These are phyloP conservation scores for Hermetia illucens DNA, from an alignment of 1,140 invertebrate genomes.

Conservation along the genomic window DNA sequence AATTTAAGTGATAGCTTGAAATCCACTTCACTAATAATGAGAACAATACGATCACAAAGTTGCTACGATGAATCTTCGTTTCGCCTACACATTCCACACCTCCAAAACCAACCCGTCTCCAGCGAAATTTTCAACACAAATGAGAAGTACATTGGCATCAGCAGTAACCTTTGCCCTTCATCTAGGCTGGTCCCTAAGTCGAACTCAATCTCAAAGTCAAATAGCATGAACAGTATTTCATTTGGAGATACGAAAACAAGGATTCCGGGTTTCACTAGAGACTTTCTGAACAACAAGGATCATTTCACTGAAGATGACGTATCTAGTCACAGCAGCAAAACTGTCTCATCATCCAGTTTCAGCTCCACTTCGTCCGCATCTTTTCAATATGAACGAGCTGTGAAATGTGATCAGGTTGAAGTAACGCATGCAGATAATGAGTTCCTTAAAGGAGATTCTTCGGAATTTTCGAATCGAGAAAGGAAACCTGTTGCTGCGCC, in stretches of 20 bases:
- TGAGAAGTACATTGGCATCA: no score
- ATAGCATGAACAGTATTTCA: constrained; percentile 1
- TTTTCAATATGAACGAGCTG: neutral
- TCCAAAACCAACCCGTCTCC: constrained; percentile 13
- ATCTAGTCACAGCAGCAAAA: neutral
- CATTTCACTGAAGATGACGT: neutral
- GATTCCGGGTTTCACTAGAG: no score
- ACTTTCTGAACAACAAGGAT: no score
- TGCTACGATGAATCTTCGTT: constrained; percentile 30
- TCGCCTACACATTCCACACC: constrained; percentile 16
- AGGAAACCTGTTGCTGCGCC: constrained; percentile 16
- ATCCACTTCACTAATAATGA: constrained; percentile 28
- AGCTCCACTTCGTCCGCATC: constrained; percentile 3
- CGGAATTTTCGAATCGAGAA: no score
- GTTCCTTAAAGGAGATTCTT: neutral
- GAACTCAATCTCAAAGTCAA: constrained; percentile 2
- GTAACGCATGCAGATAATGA: neutral
- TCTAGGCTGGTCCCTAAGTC: neutral
- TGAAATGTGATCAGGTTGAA: neutral
- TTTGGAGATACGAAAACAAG: no score
- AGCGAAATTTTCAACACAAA: constrained; percentile 14
- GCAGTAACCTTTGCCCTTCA: constrained; percentile 15
- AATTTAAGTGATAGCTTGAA: constrained; percentile 24
- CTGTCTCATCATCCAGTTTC: constrained; percentile 2
- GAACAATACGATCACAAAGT: constrained; percentile 25